Evolutionary conservation across 2,113 vertebrate genomes (phyloP), one percentile per base, ranked within the genome.

Genomic region (Cryptomyrus ogoouensis): DNA sequence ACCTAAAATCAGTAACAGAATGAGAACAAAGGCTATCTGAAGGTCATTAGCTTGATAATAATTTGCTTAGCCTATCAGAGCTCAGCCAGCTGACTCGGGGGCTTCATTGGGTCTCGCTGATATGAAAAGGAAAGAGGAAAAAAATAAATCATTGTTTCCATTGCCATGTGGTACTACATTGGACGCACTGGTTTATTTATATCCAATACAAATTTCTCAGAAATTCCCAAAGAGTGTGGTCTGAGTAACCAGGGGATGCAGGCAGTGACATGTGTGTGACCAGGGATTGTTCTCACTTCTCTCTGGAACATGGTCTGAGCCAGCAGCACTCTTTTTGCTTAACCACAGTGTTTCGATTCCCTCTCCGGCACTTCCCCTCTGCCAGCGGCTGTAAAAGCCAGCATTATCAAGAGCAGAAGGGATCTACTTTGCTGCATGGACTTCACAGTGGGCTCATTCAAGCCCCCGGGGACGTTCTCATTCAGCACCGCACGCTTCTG

Each of bases 401-500:
- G 47, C 49, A 89, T 89, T 52, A 89, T 49, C 7, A 21, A 56
- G 66, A 46, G 80, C 35, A 19, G 13, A 35, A 44, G 74, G 27
- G 50, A 80, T 91, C 0, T 87, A 90, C 89, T 90, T 87, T 85
- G 91, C 92, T 91, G 89, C 90, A 84, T 66, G 87, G 44, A n/a
- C 47, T 47, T 83, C 8, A 88, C 88, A 90, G 74, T 77, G 86
- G 86, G 83, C 39, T 39, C 52, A 91, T 89, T 92, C 83, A 62
- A 50, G 89, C 88, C 84, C 84, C 15, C 21, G 27, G 74, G 80
- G 53, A 49, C 3, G 9, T 52, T 83, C 27, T 52, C 84, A 74
- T 70, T 90, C 87, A 90, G 8, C 17, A 7, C 52, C 31, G 15
- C 1, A 49, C 44, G 39, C 88, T 12, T 17, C 27, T 9, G 56